Percentiles rank a stretch among this genome's conserved stretches.
These are phyloP conservation scores for Paguma larvata DNA, from an alignment of 2,797 vertebrate species.

Conservation along the genomic window DNA sequence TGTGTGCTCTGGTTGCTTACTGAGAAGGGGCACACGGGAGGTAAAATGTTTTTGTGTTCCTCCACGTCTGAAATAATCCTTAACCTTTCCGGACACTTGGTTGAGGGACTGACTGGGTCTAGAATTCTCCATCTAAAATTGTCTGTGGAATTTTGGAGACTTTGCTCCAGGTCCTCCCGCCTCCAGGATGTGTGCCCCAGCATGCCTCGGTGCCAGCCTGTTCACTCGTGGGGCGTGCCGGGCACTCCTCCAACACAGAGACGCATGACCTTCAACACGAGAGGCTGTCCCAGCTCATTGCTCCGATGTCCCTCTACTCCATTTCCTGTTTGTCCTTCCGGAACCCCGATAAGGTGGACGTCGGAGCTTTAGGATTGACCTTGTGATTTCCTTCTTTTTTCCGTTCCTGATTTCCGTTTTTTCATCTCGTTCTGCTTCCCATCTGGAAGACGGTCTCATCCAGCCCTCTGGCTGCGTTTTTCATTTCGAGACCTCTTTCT, in stretches of 20 bases:
- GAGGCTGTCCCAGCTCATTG: neutral
- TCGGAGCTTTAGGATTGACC: neutral
- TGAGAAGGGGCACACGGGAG: neutral
- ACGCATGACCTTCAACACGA: accelerated
- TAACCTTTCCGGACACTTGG: neutral
- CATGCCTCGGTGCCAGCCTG: accelerated
- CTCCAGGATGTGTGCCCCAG: neutral
- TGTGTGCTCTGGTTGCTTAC: neutral
- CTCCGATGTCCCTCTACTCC: neutral
- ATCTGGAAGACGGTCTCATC: neutral
- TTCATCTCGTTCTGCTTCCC: neutral
- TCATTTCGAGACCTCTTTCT: neutral
- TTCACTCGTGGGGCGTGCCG: neutral
- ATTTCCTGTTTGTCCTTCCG: neutral
- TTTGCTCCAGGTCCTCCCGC: neutral
- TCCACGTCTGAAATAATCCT: neutral
- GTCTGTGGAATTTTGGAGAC: neutral
- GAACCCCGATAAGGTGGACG: neutral
- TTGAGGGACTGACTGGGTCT: neutral
- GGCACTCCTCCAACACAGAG: neutral
- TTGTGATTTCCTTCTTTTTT: neutral
- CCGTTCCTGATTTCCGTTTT: neutral
- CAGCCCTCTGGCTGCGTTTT: neutral
- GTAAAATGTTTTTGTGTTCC: neutral
- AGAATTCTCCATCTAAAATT: neutral